Percentiles rank a stretch among this genome's conserved stretches.
Conservation (phyloP, 1,140 invertebrate species). For the Metaphire vulgaris region DNA sequence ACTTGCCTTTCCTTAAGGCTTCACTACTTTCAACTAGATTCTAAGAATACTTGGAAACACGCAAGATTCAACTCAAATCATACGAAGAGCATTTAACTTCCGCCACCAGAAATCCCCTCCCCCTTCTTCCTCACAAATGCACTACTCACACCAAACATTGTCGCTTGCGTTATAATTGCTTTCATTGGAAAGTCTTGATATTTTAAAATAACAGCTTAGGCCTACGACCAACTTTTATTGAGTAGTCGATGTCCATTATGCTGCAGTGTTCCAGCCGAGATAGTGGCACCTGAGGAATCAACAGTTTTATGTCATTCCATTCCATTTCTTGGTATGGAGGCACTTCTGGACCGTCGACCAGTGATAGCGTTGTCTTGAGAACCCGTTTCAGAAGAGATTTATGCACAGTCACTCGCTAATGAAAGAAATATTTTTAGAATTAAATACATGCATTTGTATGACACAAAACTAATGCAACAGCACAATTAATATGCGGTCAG, state of each 20-base stretch:
- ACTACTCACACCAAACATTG: background rate
- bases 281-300: background rate
- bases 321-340: background rate
- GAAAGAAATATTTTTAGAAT: background rate
- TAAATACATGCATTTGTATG: too few relatives aligned
- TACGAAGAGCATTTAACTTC: background rate
- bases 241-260: background rate
- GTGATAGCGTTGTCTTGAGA: background rate
- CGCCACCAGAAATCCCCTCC: too few relatives aligned
- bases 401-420: background rate
- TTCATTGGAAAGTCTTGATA: too few relatives aligned
- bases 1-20: too few relatives aligned
- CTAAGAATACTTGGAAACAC: background rate
- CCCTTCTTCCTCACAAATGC: too few relatives aligned
- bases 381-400: background rate
- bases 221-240: background rate
- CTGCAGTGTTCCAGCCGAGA: background rate
- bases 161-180: too few relatives aligned
- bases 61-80: background rate
- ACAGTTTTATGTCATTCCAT: background rate
- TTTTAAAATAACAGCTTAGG: background rate
- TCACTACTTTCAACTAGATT: background rate
- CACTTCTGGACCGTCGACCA: background rate
- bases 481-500: too few relatives aligned
- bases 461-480: too few relatives aligned